Conservation (phyloP, 2,888 invertebrate species). For the Noctua janthe region DNA sequence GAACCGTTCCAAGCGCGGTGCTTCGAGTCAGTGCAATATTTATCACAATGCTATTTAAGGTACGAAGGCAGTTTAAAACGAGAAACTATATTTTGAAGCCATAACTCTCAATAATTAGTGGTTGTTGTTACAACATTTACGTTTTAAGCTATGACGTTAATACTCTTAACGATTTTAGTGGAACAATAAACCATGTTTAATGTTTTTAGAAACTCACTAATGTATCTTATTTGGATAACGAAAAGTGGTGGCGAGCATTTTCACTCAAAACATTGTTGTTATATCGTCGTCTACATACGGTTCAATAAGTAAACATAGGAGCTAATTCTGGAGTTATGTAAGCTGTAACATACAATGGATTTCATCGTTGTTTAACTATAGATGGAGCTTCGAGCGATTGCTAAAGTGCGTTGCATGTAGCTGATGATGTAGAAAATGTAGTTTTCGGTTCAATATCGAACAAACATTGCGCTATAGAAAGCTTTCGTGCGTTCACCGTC, state of each 20-base stretch:
- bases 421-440: conserved; percentile 58
- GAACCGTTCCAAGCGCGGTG: conserved; percentile 65
- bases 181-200: conserved; percentile 71
- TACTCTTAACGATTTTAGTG: conserved; percentile 66
- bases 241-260: conserved; percentile 62
- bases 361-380: conserved; percentile 25
- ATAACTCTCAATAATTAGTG: conserved; percentile 60
- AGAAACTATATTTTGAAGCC: conserved; percentile 63
- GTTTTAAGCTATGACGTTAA: conserved; percentile 60
- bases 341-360: conserved; percentile 62
- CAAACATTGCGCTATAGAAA: conserved; percentile 68
- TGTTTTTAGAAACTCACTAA: conserved; percentile 72
- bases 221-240: conserved; percentile 64
- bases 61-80: conserved; percentile 57
- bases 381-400: conserved; percentile 37
- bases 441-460: conserved; percentile 72
- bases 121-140: conserved; percentile 65
- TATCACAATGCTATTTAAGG: conserved; percentile 69
- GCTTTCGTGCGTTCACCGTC: conserved; percentile 70
- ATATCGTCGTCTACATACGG: conserved; percentile 43
- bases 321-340: conserved; percentile 67
- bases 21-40: conserved; percentile 65
- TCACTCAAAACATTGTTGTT: conserved; percentile 66
- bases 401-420: conserved; percentile 40
- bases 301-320: conserved; percentile 65